phyloP scores from a whole-genome alignment of 1,140 invertebrate genomes.

The Zelostemma sp. region DNA sequence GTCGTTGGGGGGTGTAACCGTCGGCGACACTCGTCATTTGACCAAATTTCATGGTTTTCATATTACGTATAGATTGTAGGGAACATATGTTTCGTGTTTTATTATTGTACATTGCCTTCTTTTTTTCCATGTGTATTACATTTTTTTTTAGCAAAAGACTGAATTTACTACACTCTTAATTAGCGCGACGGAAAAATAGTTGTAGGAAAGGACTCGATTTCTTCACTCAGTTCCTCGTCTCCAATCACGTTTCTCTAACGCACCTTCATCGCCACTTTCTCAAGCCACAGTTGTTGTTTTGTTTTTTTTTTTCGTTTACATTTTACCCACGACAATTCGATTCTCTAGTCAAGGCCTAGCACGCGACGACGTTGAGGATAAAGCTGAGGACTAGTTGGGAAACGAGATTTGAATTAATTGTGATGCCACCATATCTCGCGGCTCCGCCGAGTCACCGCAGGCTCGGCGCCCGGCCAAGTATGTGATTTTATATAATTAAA shows the following conservation, averaged over 20 bases:
- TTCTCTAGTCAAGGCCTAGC: slow-evolving; percentile 52
- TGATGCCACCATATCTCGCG: slow-evolving; percentile 72
- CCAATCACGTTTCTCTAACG: slow-evolving; percentile 41
- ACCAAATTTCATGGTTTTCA: background rate
- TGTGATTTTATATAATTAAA: slow-evolving; percentile 68
- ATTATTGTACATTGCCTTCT: background rate
- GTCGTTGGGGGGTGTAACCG: slow-evolving; percentile 17
- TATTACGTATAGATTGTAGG: no score
- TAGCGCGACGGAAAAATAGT: background rate
- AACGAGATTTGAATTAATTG: slow-evolving; percentile 70
- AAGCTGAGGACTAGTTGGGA: slow-evolving; percentile 28
- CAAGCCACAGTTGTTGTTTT: slow-evolving; percentile 22
- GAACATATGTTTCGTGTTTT: no score
- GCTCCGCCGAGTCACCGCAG: slow-evolving; percentile 67
- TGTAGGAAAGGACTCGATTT: slow-evolving; percentile 5
- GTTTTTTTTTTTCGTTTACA: background rate
- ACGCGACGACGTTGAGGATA: slow-evolving; percentile 49
- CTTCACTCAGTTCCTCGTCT: slow-evolving; percentile 37
- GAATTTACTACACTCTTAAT: slow-evolving; percentile 28
- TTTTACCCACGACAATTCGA: slow-evolving; percentile 41
- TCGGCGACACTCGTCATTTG: background rate
- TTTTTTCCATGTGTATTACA: slow-evolving; percentile 36
- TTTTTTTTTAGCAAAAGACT: slow-evolving; percentile 45
- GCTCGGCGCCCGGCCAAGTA: slow-evolving; percentile 69
- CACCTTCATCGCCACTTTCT: slow-evolving; percentile 41